Evolutionary conservation across 2,888 invertebrate genomes (phyloP), one percentile per base, ranked within the genome.

Genomic region (Phaonia tiefii): DNA sequence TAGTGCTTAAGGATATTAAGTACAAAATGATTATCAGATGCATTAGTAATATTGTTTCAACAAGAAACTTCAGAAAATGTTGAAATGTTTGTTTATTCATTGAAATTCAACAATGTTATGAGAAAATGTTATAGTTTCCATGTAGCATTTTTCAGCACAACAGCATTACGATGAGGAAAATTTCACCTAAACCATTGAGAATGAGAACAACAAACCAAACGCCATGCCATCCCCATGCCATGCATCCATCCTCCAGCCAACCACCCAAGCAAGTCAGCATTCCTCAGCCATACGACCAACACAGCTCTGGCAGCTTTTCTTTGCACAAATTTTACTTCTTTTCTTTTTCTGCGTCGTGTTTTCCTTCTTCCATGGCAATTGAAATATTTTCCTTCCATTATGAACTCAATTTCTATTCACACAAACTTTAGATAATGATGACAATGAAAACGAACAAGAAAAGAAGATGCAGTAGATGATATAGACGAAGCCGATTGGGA

Each of bases 151-250:
- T 63, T 5, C 63, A 39, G 42, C 60, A 20, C 39, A 20, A 20
- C 17, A 17, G n/a, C n/a, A n/a, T 60, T 60, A 17, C 42, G 42
- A 42, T 20, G 42, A 63, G 42, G 63, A 79, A 51, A 22, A 75
- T 71, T 71, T 75, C 79, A 79, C 42, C 51, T 46, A 67, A 78
- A 67, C 66, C 72, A 67, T 60, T 77, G 74, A 66, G 70, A 65
- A 71, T 58, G 58, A 75, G 51, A 49, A 66, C 70, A 25, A 39
- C 46, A 54, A 22, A 56, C 11, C 15, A 25, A 8, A 66, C 11
- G 10, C 49, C 2, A n/a, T 39, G 51, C 39, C 37, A 37, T 51
- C 20, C 20, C 4, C 20, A 8, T 3, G 31, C 31, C 31, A 31
- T 31, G 8, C 31, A 31, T 31, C 31, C 31, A 31, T 3, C 31